These are phyloP conservation scores for Ochotona princeps DNA, from an alignment of 2,113 vertebrate species.

Conservation along the genomic window DNA sequence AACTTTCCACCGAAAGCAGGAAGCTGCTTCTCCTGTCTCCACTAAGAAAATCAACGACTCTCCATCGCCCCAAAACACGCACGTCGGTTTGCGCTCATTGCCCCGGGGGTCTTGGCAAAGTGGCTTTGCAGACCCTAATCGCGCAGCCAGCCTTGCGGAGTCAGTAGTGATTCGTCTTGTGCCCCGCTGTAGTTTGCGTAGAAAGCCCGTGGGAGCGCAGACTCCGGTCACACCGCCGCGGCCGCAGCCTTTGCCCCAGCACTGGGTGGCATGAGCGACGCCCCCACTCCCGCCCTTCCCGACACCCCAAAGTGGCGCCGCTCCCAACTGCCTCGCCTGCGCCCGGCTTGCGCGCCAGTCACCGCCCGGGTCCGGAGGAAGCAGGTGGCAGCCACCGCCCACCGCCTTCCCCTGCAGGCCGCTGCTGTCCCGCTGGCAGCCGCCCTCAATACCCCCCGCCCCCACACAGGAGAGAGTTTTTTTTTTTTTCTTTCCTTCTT, in stretches of 20 bases:
- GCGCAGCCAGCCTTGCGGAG: accelerated
- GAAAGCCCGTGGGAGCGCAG: accelerated
- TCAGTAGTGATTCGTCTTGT: too few relatives aligned
- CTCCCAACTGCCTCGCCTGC: not conserved
- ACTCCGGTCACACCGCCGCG: not conserved
- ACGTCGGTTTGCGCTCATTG: not conserved
- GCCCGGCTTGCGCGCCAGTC: not conserved
- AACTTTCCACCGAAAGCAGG: constrained; percentile 11
- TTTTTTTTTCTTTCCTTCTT: constrained; percentile 10
- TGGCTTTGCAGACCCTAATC: not conserved
- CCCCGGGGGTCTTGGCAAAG: not conserved
- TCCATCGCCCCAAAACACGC: not conserved
- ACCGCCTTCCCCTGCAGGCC: not conserved
- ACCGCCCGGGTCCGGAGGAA: not conserved
- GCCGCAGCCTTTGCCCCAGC: not conserved
- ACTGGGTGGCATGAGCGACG: constrained; percentile 39
- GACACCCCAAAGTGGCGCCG: not conserved
- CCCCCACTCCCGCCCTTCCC: not conserved
- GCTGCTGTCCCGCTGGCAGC: not conserved
- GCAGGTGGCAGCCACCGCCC: constrained; percentile 48
- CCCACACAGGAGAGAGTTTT: not conserved
- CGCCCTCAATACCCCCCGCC: not conserved
- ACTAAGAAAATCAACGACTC: not conserved
- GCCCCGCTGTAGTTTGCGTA: not conserved
- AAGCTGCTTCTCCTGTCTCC: not conserved